Percentiles rank a stretch among this genome's conserved stretches.
Conservation (phyloP, 2,888 invertebrate genomes). For the Athalia cordata region DNA sequence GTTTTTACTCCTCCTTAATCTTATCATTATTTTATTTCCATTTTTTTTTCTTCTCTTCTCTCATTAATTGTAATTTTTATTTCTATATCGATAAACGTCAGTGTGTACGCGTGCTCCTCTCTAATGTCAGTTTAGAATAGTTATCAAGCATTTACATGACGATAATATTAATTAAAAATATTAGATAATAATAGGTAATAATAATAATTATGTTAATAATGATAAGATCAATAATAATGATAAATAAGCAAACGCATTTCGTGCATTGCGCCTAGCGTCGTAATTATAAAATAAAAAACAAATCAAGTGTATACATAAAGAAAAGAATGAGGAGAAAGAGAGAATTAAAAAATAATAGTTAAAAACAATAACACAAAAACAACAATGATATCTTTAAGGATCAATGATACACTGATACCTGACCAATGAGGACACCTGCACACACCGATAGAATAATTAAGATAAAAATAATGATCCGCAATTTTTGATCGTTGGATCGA, state of each 20-base stretch:
- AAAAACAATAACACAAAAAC: not conserved
- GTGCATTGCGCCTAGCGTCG: no score
- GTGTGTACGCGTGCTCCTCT: not conserved
- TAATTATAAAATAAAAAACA: no score
- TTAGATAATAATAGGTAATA: no score
- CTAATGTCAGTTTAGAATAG: no score
- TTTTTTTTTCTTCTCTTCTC: not conserved
- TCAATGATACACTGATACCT: constrained; percentile 1
- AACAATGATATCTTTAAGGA: constrained; percentile 4
- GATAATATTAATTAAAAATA: no score
- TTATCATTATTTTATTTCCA: constrained; percentile 42
- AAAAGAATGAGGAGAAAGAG: not conserved
- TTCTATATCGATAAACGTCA: constrained; percentile 5
- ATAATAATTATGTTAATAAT: no score
- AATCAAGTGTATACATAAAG: no score
- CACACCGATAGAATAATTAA: constrained; percentile 9
- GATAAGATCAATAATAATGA: no score
- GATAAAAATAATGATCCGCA: no score
- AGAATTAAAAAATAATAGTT: not conserved
- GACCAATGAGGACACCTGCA: not conserved
- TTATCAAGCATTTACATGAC: no score
- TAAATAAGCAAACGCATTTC: no score
- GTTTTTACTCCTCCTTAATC: constrained; percentile 40
- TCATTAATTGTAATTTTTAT: not conserved
- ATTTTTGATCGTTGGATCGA: no score